Base-by-base conservation (phyloP, 2,113 vertebrate genomes). In the Chlamydotis undulata region DNA sequence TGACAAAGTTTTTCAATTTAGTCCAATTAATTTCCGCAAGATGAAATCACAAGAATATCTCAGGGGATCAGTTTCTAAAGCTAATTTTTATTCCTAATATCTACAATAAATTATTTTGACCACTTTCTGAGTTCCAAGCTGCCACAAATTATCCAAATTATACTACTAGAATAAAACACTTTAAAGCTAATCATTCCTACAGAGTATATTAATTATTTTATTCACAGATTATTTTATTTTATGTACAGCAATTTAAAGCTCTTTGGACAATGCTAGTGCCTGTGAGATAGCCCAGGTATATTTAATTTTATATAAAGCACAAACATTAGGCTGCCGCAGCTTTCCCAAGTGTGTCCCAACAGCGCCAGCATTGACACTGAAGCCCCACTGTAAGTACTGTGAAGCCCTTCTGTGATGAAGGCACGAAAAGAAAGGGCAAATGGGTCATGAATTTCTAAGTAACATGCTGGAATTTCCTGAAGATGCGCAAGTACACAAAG, bases 151-250 rank as follows among this genome's bases (percentile, higher is more conserved):
- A 91, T 90, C 91, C 76, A 96, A 97, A 61, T 53, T 29, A 39
- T 65, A 87, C 82, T 82, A 73, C 50, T 87, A 88, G 96, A 87
- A 88, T 94, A 95, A 97, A 97, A 86, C 55, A 82, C 64, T 97
- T 97, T 47, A 96, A 86, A 96, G 94, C 60, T 97, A 89, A 73
- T 96, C 56, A 95, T 96, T 97, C 71, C 60, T 93, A 85, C 55
- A 77, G 92, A 94, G 63, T 80, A 93, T 94, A 98, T 96, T 97
- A 68, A 95, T 97, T 97, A 94, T 94, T 87, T 97, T 96, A 96
- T 93, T 43, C 41, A 43, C 41, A 43, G 41, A 43, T 43, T 43
- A 43, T 43, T 43, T 43, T 43, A 43, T 43, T 41, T 41, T 41
- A 41, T 14, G 41, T 43, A 43, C 56, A 84, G 41, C 1, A 17